Evolutionary conservation across 2,888 invertebrate genomes (phyloP), one percentile per base, ranked within the genome.

Genomic region (Crepidodera aurea): DNA sequence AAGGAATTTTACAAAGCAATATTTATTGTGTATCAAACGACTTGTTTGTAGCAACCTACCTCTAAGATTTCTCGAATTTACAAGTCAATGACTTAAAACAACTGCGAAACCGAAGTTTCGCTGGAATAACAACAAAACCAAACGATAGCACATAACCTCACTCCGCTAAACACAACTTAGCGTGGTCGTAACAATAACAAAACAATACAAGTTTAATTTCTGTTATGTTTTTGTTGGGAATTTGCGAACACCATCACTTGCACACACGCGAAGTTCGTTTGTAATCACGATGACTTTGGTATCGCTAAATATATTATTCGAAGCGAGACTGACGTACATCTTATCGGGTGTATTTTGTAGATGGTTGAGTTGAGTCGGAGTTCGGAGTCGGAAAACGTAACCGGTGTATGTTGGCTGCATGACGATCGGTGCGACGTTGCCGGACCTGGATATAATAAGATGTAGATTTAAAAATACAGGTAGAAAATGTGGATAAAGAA

Each of bases 81-180:
- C 42, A 42, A 42, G 5, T 8, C 42, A 42, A 42, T n/a, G 16
- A 8, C 16, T 8, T 42, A 13, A 42, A 15, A 12, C 39, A 39
- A 22, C 22, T n/a, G n/a, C 22, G 6, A 22, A 42, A 16, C 12
- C 12, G 18, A 16, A 42, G 6, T 18, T 16, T 16, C 42, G 16
- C 16, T 37, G 8, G 2, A 37, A 37, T 6, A 44, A 44, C 42
- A 42, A 19, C 22, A 25, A 19, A 16, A n/a, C 10, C 12, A 44
- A 10, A n/a, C 10, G 25, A 8, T 44, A 6, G 5, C 34, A 37
- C 51, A n/a, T 51, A 51, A 51, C 51, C 51, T 37, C 34, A 51
- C 51, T 51, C 29, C 13, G 16, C 37, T 44, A 44, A 8, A 22
- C 22, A 42, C 19, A 37, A 25, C 19, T 22, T 22, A 10, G 6